These are phyloP conservation scores for Phragmatobia fuliginosa DNA, from an alignment of 2,888 invertebrate species.

Conservation along the genomic window DNA sequence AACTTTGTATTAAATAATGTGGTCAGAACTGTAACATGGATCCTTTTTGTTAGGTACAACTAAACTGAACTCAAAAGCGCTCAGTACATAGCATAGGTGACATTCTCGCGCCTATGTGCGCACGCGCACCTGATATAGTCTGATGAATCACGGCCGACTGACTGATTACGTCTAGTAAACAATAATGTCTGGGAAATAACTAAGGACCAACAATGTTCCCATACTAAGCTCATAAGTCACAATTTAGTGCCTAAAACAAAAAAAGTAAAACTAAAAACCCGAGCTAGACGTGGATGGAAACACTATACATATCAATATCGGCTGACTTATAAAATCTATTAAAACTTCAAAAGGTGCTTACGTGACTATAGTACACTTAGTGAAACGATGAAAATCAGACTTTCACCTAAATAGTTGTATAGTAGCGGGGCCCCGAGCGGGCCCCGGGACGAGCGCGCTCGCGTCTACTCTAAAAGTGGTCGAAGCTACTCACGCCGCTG, in stretches of 20 bases:
- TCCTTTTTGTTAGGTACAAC: neutral
- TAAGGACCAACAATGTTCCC: slow-evolving; percentile 45
- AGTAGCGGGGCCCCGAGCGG: slow-evolving; percentile 23
- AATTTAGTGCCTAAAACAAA: slow-evolving; percentile 35
- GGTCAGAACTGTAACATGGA: slow-evolving; percentile 15
- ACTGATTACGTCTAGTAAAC: slow-evolving; percentile 13
- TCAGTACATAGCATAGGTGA: neutral
- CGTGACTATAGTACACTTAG: slow-evolving; percentile 51
- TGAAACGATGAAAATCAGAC: slow-evolving; percentile 64
- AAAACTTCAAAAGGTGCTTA: slow-evolving; percentile 54
- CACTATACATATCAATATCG: slow-evolving; percentile 43
- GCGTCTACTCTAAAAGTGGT: slow-evolving; percentile 55
- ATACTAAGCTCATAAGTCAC: slow-evolving; percentile 46
- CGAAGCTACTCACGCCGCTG: slow-evolving; percentile 48
- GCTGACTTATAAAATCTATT: slow-evolving; percentile 48
- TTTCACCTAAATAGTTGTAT: slow-evolving; percentile 45
- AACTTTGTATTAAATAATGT: slow-evolving; percentile 13
- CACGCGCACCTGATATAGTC: neutral
- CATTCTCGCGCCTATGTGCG: neutral
- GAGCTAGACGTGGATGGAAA: slow-evolving; percentile 50
- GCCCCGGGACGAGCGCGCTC: slow-evolving; percentile 33
- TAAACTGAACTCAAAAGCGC: neutral
- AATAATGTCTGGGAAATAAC: slow-evolving; percentile 23
- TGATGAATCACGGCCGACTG: slow-evolving; percentile 5
- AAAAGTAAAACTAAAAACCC: slow-evolving; percentile 50